Base-by-base conservation (phyloP, 2,888 invertebrate genomes). In the Epistrophe grossulariae region DNA sequence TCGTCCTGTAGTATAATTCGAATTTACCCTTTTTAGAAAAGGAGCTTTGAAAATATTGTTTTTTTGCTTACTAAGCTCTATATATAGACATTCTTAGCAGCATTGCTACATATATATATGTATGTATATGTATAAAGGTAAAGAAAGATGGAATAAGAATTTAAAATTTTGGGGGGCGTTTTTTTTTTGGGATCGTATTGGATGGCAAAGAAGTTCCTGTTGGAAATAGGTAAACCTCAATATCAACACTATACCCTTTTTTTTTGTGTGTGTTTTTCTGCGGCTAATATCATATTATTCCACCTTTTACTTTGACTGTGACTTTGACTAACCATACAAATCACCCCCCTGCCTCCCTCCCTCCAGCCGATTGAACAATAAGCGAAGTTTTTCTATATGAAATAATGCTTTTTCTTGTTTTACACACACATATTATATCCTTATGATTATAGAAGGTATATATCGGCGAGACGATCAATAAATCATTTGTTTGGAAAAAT, bases 401-500 rank as follows among this genome's bases (percentile, higher is more conserved):
- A 62, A 28, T 55, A 40, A 45, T 68, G 17, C n/a, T 28, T 28
- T 28, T 70, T 68, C 73, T 82, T 7, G 35, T 82, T 78, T 82
- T 70, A 68, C 48, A 60, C 59, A 60, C 19, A 15, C 24, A 24
- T 62, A n/a, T n/a, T n/a, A n/a, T n/a, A 45, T 11, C 70, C 57
- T 59, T 43, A 60, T 73, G 77, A 24, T 24, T 24, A 24, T n/a
- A n/a, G n/a, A n/a, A n/a, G n/a, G n/a, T n/a, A n/a, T 77, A 74
- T 78, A 85, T 79, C 74, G 78, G 85, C 24, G 24, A n/a, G n/a
- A 24, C 24, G 24, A 85, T 85, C 85, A 74, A 85, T 85, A 85
- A 82, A 82, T 79, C 82, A 85, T 85, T 85, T 85, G 85, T 85
- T 82, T 60, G 82, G 70, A 81, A 77, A 85, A 24, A 80, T 72